A percentile compares a stretch with the other conserved stretches of the same genome.
These are phyloP conservation scores for Poliocrania exsul DNA, from an alignment of 2,797 vertebrate species.

Conservation along the genomic window DNA sequence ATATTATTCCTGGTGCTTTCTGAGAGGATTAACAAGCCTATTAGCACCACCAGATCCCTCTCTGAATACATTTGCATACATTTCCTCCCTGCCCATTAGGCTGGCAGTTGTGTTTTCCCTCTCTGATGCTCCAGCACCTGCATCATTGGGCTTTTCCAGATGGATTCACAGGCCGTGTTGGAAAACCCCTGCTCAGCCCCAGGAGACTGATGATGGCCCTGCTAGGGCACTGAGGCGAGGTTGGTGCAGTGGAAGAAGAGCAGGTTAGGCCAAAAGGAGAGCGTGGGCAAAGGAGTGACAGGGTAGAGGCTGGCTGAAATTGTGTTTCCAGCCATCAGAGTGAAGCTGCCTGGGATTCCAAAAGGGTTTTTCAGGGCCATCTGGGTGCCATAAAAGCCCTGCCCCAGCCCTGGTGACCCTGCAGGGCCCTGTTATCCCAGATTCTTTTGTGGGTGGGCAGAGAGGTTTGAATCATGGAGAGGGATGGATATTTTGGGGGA, in stretches of 20 bases:
- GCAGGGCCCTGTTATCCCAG: neutral
- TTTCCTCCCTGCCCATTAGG: slow-evolving; percentile 61
- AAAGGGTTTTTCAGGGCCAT: fast-evolving
- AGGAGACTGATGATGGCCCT: fast-evolving
- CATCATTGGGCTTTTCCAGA: slow-evolving; percentile 21
- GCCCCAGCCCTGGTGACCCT: neutral
- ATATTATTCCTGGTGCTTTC: slow-evolving; percentile 19
- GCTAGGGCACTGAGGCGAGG: neutral
- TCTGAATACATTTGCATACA: slow-evolving; percentile 62
- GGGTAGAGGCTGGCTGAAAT: neutral
- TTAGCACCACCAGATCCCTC: slow-evolving; percentile 15
- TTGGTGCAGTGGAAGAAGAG: fast-evolving
- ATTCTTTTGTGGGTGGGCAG: neutral
- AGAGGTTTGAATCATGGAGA: neutral
- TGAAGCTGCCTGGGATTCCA: neutral
- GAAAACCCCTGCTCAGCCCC: neutral
- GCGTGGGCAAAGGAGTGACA: fast-evolving
- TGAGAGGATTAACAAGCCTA: slow-evolving; percentile 34
- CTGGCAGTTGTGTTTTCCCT: slow-evolving; percentile 46
- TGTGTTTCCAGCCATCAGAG: fast-evolving
- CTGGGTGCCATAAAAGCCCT: neutral
- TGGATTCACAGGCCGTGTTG: neutral
- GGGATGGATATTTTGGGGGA: neutral
- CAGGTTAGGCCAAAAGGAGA: neutral
- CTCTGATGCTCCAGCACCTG: slow-evolving; percentile 25